Percentiles rank a stretch among this genome's conserved stretches.
phyloP scores from a whole-genome alignment of 1,140 invertebrate species.

The Elysia chlorotica region DNA sequence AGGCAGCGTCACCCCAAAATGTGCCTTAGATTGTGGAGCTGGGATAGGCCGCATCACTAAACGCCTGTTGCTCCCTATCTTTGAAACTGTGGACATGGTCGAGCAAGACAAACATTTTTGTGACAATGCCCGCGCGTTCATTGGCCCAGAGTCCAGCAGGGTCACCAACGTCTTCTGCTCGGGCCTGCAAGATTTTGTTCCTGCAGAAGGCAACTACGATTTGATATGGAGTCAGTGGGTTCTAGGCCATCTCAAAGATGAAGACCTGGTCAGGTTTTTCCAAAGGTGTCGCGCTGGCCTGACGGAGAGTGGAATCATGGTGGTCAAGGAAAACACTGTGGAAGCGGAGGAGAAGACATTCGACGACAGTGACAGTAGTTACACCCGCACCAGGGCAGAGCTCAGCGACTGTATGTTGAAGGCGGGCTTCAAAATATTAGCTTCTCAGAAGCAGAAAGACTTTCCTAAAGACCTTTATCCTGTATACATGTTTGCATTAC shows the following conservation, averaged over 20 bases:
- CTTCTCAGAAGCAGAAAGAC: constrained; percentile 81
- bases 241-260: constrained; percentile 86
- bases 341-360: constrained; percentile 72
- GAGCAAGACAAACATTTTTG: constrained; percentile 92
- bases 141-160: constrained; percentile 57
- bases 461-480: constrained; percentile 92
- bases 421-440: constrained; percentile 78
- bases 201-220: constrained; percentile 79
- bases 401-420: constrained; percentile 71
- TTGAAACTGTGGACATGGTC: constrained; percentile 88
- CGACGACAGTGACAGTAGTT: constrained; percentile 88
- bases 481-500: constrained; percentile 91
- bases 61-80: constrained; percentile 82
- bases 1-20: constrained; percentile 62
- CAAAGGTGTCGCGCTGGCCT: constrained; percentile 75
- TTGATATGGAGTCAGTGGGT: constrained; percentile 99
- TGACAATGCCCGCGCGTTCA: constrained; percentile 70
- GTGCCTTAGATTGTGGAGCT: constrained; percentile 93
- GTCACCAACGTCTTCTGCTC: constrained; percentile 50
- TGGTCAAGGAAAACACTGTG: constrained; percentile 94
- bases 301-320: constrained; percentile 77
- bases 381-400: constrained; percentile 76
- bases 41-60: constrained; percentile 96
- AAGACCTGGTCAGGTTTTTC: constrained; percentile 87
- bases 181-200: constrained; percentile 78